Base-by-base conservation (phyloP, 2,797 vertebrate genomes). In the Cichlasoma orientale region DNA sequence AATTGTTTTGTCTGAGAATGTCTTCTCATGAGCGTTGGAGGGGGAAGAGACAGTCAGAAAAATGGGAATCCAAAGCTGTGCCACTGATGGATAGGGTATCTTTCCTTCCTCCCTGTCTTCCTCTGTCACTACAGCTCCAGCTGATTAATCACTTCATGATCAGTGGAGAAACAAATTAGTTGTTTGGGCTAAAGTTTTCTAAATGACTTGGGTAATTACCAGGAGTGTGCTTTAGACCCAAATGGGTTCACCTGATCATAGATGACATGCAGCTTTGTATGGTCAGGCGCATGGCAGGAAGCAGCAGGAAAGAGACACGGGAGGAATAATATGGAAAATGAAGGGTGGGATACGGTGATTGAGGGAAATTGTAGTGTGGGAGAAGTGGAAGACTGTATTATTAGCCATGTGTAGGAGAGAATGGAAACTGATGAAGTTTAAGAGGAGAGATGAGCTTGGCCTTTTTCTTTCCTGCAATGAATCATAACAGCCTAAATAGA, bases 91-190 rank as follows among this genome's bases (percentile, higher is more conserved):
- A 95, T 94, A 72, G 90, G 66, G 57, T 83, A 87, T 83, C 71
- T 85, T 84, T 84, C 57, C 82, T 76, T 86, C 78, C 74, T 79
- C 78, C 58, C 68, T 54, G 78, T 82, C 84, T 82, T 72, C 79
- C 84, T 81, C 83, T 83, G 84, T 92, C 92, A 92, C 79, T 63
- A 71, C 83, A 82, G 73, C 83, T 82, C 72, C 7, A 56, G 72
- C 81, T 95, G 93, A 95, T 93, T 92, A 93, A 95, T 95, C 86
- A 90, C 92, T 90, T 88, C 83, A 88, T 93, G 91, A 88, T 86
- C 70, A 85, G 47, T 33, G 70, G 74, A 83, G 85, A 92, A 94
- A 95, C 92, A 77, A 95, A 94, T 89, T 89, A 91, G 80, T 88
- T 94, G 91, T 94, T 94, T 90, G 87, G 80, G 77, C 78, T 87